A percentile compares a stretch with the other conserved stretches of the same genome.
phyloP scores from a whole-genome alignment of 2,888 invertebrate species.

The Thymelicus acteon region DNA sequence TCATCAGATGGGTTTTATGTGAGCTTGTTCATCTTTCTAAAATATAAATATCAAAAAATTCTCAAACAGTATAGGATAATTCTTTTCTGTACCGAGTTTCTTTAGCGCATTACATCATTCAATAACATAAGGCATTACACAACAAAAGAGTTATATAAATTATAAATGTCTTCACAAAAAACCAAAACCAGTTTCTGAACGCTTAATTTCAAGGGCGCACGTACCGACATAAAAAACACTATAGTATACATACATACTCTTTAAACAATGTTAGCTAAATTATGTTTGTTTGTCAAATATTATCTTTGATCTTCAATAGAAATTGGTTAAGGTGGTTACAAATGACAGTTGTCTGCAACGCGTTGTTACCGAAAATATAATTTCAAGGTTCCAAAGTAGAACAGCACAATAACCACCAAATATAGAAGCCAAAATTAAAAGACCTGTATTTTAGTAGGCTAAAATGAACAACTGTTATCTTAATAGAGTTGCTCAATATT shows the following conservation, averaged over 20 bases:
- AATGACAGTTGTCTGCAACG: too few relatives aligned
- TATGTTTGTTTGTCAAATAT: constrained; percentile 1
- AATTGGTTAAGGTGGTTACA: too few relatives aligned
- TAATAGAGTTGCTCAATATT: neutral
- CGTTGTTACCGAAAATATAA: too few relatives aligned
- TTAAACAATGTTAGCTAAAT: neutral
- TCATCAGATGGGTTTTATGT: neutral
- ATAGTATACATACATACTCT: constrained; percentile 12
- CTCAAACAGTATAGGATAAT: neutral
- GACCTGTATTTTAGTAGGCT: too few relatives aligned
- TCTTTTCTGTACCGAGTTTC: constrained; percentile 1
- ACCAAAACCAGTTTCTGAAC: constrained; percentile 40
- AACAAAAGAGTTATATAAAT: constrained; percentile 42
- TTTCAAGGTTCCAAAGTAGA: too few relatives aligned
- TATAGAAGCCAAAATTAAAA: too few relatives aligned
- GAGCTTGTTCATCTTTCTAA: too few relatives aligned
- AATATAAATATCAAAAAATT: too few relatives aligned
- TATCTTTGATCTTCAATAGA: neutral
- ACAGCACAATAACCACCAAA: too few relatives aligned
- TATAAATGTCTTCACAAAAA: constrained; percentile 44
- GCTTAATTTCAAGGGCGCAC: constrained; percentile 42
- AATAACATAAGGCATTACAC: constrained; percentile 39
- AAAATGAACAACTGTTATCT: too few relatives aligned
- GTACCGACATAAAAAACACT: constrained; percentile 16
- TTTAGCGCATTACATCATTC: constrained; percentile 32